Percentiles rank a stretch among this genome's conserved stretches.
Conservation (phyloP, 2,797 vertebrate species). For the Babyrousa celebensis region DNA sequence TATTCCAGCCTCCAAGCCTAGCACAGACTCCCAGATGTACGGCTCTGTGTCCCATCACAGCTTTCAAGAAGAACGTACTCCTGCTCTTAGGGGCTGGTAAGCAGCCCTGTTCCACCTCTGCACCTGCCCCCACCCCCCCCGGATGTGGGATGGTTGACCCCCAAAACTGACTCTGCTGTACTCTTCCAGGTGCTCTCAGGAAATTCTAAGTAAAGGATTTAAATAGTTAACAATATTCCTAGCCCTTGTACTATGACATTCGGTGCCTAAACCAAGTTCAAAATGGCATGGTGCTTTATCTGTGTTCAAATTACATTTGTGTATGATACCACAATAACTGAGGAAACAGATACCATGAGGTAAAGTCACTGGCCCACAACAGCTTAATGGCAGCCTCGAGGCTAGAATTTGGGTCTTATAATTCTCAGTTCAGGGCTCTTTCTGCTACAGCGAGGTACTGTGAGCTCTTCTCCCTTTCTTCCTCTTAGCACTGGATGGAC, state of each 20-base stretch:
- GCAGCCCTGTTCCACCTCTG: not conserved
- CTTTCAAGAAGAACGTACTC: not conserved
- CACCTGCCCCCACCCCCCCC: not conserved
- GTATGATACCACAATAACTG: not conserved
- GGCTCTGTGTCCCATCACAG: not conserved
- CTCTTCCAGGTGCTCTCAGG: not conserved
- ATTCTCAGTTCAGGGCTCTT: not conserved
- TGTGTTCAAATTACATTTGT: not conserved
- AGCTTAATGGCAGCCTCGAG: not conserved
- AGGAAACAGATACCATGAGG: not conserved
- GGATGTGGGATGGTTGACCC: not conserved
- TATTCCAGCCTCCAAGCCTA: not conserved
- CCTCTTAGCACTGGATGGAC: not conserved
- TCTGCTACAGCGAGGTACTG: not conserved
- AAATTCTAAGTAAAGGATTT: slow-evolving; percentile 12
- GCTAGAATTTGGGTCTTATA: not conserved
- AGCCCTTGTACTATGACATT: not conserved
- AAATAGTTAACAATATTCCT: not conserved
- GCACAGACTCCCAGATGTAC: not conserved
- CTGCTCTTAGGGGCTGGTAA: not conserved
- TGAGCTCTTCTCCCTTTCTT: not conserved
- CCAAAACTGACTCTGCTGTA: not conserved
- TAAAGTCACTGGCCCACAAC: not conserved
- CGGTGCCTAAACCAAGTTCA: not conserved
- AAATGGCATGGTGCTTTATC: not conserved